Evolutionary conservation across 1,140 invertebrate genomes (phyloP).

Genomic region (Brachionus koreanus): DNA sequence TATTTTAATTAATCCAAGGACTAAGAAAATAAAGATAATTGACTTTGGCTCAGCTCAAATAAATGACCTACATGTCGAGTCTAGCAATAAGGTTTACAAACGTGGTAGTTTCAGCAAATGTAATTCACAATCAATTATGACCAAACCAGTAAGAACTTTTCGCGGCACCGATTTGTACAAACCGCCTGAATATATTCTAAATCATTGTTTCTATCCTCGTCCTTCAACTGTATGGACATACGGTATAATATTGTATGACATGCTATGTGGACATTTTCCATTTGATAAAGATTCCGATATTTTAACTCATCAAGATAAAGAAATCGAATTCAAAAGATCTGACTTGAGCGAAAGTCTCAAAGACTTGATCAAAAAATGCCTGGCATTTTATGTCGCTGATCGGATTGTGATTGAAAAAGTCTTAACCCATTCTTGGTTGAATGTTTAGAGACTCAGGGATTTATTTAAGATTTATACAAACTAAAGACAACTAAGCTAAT

Average conservation of each 20-base stretch:
- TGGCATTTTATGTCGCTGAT: slow-evolving; percentile 36
- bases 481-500: not conserved
- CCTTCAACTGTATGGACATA: slow-evolving; percentile 38
- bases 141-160: slow-evolving; percentile 6
- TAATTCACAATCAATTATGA: not conserved
- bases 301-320: slow-evolving; percentile 32
- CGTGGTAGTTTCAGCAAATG: not conserved
- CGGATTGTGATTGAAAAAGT: slow-evolving; percentile 15
- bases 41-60: slow-evolving; percentile 31
- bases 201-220: slow-evolving; percentile 12
- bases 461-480: not conserved
- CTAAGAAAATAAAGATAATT: slow-evolving; percentile 31
- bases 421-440: not conserved
- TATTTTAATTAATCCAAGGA: slow-evolving; percentile 23
- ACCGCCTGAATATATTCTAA: slow-evolving; percentile 6
- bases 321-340: not conserved
- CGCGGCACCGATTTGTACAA: slow-evolving; percentile 30
- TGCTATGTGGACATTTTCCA: slow-evolving; percentile 34
- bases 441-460: not conserved
- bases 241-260: slow-evolving; percentile 31
- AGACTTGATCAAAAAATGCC: slow-evolving; percentile 12
- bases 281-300: slow-evolving; percentile 36
- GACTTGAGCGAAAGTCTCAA: slow-evolving; percentile 29
- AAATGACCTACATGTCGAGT: not conserved
- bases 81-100: not conserved